Base-by-base conservation (phyloP, 1,140 invertebrate genomes). In the Drosophila tristis region DNA sequence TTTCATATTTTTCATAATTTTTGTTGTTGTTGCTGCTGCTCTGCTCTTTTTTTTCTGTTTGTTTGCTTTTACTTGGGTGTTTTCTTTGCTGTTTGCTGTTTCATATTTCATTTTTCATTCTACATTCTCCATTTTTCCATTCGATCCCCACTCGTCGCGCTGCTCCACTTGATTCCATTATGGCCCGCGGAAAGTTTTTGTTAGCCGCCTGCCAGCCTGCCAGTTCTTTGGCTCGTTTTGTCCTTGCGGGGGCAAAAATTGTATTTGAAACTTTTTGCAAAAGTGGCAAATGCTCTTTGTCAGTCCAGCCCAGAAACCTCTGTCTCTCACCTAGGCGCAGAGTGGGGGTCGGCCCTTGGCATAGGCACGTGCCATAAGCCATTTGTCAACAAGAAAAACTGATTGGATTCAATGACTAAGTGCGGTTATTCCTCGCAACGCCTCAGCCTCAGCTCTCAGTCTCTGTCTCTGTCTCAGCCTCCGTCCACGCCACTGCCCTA, bases 361-460 rank as follows among this genome's bases (percentile, higher is more conserved):
- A 65, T 74, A 74, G 73, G 68, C 81, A 86, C 77, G 81, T 86
- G 81, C 74, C 81, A 86, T 74, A 86, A 86, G 70, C 59, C 81
- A 86, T 86, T 86, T 86, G 81, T 86, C 81, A 86, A 78, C 81
- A 74, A 56, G 20, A 15, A 62, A 65, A 76, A 75, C 81, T 80
- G 81, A 85, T 85, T 85, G 81, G 81, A 86, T 85, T 86, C 68
- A 53, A 62, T 63, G 71, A 54, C 71, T 64, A 76, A 85, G 80
- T 57, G 74, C 49, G 63, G 76, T 35, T 35, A 45, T 45, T 42
- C 13, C 68, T 58, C 20, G 20, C 20, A 20, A 20, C 20, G 20
- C 20, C 20, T 20, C 20, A 2, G 20, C 20, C 20, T 20, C 20
- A 1, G 16, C 16, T n/a, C 16, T 0, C 16, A 16, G 16, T 16